Evolutionary conservation across 1,140 invertebrate species (phyloP).

Genomic region (Meteorus sp.): DNA sequence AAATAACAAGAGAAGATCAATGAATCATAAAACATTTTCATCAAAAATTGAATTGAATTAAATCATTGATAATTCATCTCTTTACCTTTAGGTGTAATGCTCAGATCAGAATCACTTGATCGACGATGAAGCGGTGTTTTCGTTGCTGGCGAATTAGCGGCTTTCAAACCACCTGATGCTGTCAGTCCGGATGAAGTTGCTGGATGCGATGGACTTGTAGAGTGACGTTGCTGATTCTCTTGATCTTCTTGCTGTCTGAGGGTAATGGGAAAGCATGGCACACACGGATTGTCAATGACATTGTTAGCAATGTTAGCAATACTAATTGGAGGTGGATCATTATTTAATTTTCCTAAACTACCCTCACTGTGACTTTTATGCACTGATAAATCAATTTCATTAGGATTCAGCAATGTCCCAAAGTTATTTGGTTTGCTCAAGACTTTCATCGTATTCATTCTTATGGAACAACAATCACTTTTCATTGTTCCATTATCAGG

Average conservation of each 20-base stretch:
- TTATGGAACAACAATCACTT: neutral
- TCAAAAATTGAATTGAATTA: constrained; percentile 5
- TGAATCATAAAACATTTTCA: neutral
- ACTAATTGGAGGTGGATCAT: constrained; percentile 41
- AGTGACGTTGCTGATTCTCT: no score
- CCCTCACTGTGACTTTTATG: constrained; percentile 36
- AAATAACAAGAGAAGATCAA: constrained; percentile 14
- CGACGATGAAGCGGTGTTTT: constrained; percentile 69
- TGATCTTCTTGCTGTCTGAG: constrained; percentile 49
- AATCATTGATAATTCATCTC: constrained; percentile 35
- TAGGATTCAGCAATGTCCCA: constrained; percentile 14
- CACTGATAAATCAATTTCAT: constrained; percentile 23
- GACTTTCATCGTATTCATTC: neutral
- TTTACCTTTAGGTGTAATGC: constrained; percentile 88
- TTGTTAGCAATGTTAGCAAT: constrained; percentile 55
- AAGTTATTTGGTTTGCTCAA: constrained; percentile 1
- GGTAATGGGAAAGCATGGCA: constrained; percentile 49
- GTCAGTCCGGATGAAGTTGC: constrained; percentile 33
- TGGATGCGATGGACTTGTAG: constrained; percentile 37
- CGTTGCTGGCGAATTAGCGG: constrained; percentile 60
- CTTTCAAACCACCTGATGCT: constrained; percentile 37
- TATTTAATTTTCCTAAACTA: constrained; percentile 32
- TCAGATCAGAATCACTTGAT: constrained; percentile 91
- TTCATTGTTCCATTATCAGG: neutral
- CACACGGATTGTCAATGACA: constrained; percentile 57